Evolutionary conservation across 1,140 invertebrate genomes (phyloP), one percentile per base, ranked within the genome.

Genomic region (Globodera rostochiensis): DNA sequence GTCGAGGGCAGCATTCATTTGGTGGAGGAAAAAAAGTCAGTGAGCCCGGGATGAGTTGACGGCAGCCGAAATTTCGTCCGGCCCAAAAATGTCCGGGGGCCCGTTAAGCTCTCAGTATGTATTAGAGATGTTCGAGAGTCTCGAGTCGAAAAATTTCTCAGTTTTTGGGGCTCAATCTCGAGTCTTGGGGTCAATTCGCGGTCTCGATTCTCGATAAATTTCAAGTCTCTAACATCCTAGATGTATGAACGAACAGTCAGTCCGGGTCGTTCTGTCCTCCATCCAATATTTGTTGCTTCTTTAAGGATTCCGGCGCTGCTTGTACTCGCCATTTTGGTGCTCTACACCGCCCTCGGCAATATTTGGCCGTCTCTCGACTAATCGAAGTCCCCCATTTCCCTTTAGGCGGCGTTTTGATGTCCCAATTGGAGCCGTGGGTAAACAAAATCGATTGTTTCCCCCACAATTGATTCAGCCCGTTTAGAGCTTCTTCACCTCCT

Each of bases 401-500:
- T 64, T 64, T 64, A 6, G 88, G 88, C 46, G 88, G 89, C 67
- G 85, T 89, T 15, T 82, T 89, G 36, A 90, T 89, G 88, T 89
- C 88, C 0, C 87, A 87, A 79, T 77, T 89, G 50, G 88, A 89
- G 73, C 81, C 87, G 1, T 89, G 88, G 74, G 69, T 71, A 19
- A 6, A 50, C 64, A 49, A 57, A 76, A 49, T 76, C 64, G 13
- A 70, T 77, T 77, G 15, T 45, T 5, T 69, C 9, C 53, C 57
- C n/a, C 46, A 47, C 69, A 64, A 36, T n/a, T n/a, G n/a, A 15
- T 8, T 69, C 47, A 60, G n/a, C 36, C 50, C 46, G 45, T 64
- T 66, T 47, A 70, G 88, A 87, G 74, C 50, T 89, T 90, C 75
- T 90, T 90, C 76, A 89, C 86, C n/a, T 88, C 88, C 19, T 89